A percentile compares a stretch with the other conserved stretches of the same genome.
phyloP scores from a whole-genome alignment of 1,140 invertebrate species.

The Pseudachorutes palmiensis region DNA sequence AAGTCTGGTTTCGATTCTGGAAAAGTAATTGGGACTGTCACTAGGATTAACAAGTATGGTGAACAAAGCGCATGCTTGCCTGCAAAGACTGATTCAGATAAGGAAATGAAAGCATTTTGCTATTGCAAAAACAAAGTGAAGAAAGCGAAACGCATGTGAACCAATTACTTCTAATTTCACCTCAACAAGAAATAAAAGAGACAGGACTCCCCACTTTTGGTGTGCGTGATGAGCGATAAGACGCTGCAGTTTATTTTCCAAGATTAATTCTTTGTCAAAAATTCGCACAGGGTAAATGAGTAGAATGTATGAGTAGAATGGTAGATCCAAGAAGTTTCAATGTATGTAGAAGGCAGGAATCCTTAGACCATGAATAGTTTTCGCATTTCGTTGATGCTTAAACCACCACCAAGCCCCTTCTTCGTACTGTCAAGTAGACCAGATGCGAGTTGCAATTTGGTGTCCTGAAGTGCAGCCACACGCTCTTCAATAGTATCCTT shows the following conservation, averaged over 20 bases:
- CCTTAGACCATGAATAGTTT: slow-evolving; percentile 59
- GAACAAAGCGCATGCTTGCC: background rate
- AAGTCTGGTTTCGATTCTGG: background rate
- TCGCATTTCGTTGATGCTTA: slow-evolving; percentile 69
- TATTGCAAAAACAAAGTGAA: no score
- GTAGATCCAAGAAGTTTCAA: no score
- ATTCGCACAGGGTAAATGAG: no score
- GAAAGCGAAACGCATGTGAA: no score
- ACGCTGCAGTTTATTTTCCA: no score
- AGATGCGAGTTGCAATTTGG: slow-evolving; percentile 68
- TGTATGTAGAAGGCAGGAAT: no score
- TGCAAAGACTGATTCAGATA: background rate
- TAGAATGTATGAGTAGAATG: no score
- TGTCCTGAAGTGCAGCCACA: slow-evolving; percentile 67
- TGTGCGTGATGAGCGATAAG: no score
- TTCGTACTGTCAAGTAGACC: slow-evolving; percentile 57
- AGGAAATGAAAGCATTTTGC: background rate
- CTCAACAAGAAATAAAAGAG: no score
- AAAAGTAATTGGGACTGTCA: background rate
- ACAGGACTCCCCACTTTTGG: no score
- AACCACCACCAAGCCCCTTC: slow-evolving; percentile 52
- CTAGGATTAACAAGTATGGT: background rate
- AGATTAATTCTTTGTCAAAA: no score
- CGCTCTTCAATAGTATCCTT: slow-evolving; percentile 75
- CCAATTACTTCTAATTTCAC: no score